Evolutionary conservation across 2,888 invertebrate genomes (phyloP).

Genomic region (Drosophila diplacantha): DNA sequence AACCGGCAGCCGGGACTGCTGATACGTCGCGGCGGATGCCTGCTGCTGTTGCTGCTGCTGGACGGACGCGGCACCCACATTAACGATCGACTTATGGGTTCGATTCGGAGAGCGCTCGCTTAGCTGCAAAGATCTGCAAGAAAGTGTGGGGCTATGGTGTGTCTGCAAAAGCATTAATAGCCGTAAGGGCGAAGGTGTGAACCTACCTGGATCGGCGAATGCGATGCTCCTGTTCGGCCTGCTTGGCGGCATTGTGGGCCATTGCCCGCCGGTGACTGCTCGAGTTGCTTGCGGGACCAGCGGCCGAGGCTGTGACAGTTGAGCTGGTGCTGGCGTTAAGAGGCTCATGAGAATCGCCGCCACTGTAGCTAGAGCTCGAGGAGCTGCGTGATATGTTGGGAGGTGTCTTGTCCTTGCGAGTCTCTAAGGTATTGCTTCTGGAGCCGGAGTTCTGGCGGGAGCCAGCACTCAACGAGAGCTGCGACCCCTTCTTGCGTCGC

Average conservation of each 20-base stretch:
- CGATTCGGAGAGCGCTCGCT: conserved; percentile 81
- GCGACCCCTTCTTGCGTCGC: conserved; percentile 74
- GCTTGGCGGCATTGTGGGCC: conserved; percentile 69
- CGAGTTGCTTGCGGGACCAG: conserved; percentile 10
- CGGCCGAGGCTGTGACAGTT: conserved; percentile 19
- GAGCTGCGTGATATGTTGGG: conserved; percentile 76
- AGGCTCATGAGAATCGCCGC: conserved; percentile 64
- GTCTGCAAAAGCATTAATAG: background rate
- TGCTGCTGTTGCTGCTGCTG: conserved; percentile 44
- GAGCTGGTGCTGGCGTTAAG: conserved; percentile 43
- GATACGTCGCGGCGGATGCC: conserved; percentile 37
- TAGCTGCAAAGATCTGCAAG: conserved; percentile 81
- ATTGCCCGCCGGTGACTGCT: conserved; percentile 68
- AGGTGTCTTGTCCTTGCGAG: conserved; percentile 74
- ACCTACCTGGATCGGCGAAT: conserved; percentile 77
- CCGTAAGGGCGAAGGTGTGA: background rate
- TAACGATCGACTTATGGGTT: conserved; percentile 75
- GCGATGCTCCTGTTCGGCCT: conserved; percentile 75
- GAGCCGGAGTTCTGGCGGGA: conserved; percentile 76
- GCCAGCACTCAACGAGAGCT: conserved; percentile 68
- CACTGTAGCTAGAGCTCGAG: conserved; percentile 78
- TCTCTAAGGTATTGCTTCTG: conserved; percentile 76
- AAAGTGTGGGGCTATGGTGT: background rate
- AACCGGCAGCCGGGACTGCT: conserved; percentile 47
- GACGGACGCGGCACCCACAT: conserved; percentile 58